Percentiles rank a stretch among this genome's conserved stretches.
These are phyloP conservation scores for Heliothis virescens DNA, from an alignment of 1,140 invertebrate species.

Conservation along the genomic window DNA sequence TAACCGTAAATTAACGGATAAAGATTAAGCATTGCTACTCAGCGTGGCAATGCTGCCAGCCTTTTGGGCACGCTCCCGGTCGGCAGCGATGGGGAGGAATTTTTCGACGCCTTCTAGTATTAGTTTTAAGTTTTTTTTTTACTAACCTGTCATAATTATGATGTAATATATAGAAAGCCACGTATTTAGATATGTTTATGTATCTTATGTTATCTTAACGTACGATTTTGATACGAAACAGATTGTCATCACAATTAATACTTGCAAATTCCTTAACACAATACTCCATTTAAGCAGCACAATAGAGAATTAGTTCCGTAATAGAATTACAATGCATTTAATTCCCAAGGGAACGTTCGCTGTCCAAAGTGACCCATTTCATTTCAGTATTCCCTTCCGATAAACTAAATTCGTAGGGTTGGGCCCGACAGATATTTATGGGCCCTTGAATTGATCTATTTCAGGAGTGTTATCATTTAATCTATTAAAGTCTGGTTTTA, in stretches of 20 bases:
- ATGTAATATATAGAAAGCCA: too few species aligned
- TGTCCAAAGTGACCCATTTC: slow-evolving; percentile 46
- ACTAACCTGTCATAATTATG: too few species aligned
- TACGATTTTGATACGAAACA: background rate
- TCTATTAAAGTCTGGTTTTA: slow-evolving; percentile 18
- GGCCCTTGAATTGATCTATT: slow-evolving; percentile 39
- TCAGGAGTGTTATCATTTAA: slow-evolving; percentile 42
- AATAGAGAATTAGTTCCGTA: slow-evolving; percentile 5
- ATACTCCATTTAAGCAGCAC: background rate
- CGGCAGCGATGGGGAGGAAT: too few species aligned
- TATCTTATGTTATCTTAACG: background rate
- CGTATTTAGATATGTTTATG: too few species aligned
- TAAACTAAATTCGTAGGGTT: slow-evolving; percentile 45
- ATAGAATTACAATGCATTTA: slow-evolving; percentile 39
- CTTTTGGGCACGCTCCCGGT: too few species aligned
- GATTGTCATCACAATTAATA: background rate
- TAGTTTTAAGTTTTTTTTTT: too few species aligned
- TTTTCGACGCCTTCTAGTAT: too few species aligned
- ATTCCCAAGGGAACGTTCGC: slow-evolving; percentile 34
- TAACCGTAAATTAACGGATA: too few species aligned
- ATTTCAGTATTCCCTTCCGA: slow-evolving; percentile 41
- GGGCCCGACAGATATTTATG: slow-evolving; percentile 44
- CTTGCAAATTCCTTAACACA: background rate
- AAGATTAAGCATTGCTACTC: too few species aligned
- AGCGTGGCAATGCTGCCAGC: too few species aligned